Evolutionary conservation across 53 echinoderm and acorn worm species (phyloP).

Genomic region (Glandiceps talaboti): DNA sequence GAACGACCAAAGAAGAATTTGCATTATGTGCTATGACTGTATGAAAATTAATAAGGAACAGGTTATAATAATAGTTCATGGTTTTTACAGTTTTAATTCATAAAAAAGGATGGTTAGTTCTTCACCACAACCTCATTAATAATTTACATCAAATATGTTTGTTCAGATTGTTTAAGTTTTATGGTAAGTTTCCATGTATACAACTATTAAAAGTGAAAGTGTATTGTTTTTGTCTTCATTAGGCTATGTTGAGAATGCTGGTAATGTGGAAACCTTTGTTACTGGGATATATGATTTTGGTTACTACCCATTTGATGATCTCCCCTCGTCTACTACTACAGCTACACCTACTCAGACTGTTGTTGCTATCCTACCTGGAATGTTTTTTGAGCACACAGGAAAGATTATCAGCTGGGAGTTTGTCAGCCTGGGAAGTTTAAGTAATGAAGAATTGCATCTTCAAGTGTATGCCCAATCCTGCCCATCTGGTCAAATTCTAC

Average conservation of each 20-base stretch:
- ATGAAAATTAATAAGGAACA: too few relatives aligned
- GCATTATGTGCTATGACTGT: too few relatives aligned
- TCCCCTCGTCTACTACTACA: background rate
- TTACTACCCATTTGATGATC: background rate
- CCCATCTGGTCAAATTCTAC: background rate
- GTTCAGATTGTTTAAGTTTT: too few relatives aligned
- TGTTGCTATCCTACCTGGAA: background rate
- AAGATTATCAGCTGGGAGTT: background rate
- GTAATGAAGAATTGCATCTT: background rate
- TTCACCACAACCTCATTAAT: too few relatives aligned
- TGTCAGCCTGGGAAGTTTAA: background rate
- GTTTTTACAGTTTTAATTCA: too few relatives aligned
- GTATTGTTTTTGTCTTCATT: too few relatives aligned
- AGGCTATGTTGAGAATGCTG: background rate
- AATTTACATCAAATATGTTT: too few relatives aligned
- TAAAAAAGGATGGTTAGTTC: too few relatives aligned
- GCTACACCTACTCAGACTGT: background rate
- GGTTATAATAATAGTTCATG: too few relatives aligned
- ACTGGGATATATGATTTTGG: background rate
- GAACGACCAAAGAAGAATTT: too few relatives aligned
- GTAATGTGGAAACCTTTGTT: background rate
- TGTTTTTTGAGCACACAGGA: background rate
- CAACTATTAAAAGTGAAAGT: too few relatives aligned
- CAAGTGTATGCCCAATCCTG: background rate
- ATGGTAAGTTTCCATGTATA: too few relatives aligned